Percentiles rank a stretch among this genome's conserved stretches.
Evolutionary conservation across 2,888 invertebrate species (phyloP).

Genomic region (Tenodera sinensis): DNA sequence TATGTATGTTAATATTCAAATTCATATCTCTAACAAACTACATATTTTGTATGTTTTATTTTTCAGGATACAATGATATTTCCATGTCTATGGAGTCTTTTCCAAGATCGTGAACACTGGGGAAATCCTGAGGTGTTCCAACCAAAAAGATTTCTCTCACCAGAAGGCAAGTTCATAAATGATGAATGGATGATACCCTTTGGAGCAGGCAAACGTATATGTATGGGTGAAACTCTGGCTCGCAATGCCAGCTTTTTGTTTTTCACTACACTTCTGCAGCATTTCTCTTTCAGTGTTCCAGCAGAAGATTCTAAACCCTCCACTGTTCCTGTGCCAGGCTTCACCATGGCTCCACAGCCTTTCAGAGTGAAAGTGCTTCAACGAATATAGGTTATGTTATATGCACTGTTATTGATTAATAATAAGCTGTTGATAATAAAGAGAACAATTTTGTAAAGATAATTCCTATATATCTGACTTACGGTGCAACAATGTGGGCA

Average conservation of each 20-base stretch:
- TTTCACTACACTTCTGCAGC: slow-evolving; percentile 33
- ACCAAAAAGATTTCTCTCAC: slow-evolving; percentile 33
- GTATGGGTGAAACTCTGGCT: slow-evolving; percentile 34
- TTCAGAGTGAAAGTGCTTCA: slow-evolving; percentile 2
- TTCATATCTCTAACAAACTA: neutral
- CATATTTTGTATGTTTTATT: neutral
- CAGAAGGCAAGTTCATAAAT: slow-evolving; percentile 30
- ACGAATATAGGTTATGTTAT: neutral
- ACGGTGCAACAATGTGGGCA: no score
- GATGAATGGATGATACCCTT: slow-evolving; percentile 32
- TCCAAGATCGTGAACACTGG: slow-evolving; percentile 33
- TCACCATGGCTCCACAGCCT: slow-evolving; percentile 31
- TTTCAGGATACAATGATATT: neutral
- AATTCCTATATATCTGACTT: no score
- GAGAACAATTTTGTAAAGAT: no score
- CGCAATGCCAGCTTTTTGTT: slow-evolving; percentile 31
- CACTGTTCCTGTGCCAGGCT: slow-evolving; percentile 27
- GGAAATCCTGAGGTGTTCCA: slow-evolving; percentile 35
- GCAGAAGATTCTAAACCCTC: slow-evolving; percentile 27
- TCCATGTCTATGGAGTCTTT: slow-evolving; percentile 25
- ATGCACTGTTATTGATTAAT: no score
- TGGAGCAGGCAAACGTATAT: slow-evolving; percentile 33
- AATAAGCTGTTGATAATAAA: no score
- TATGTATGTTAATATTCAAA: no score
- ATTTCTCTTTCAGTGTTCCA: slow-evolving; percentile 30